phyloP scores from a whole-genome alignment of 2,113 vertebrate genomes.

The Oreochromis tanganicae region DNA sequence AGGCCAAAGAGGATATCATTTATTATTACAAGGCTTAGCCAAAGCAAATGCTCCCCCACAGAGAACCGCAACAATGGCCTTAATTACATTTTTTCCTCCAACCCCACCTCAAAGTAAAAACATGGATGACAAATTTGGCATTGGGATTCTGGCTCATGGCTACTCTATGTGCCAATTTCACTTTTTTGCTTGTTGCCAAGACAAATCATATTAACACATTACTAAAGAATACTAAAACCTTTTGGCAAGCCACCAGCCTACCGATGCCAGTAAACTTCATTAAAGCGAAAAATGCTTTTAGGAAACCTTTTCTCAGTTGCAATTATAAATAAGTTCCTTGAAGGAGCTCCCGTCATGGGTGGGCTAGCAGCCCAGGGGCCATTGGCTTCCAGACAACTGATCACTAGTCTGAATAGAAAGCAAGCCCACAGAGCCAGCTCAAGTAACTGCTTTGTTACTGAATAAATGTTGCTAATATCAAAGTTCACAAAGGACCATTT shows the following conservation, averaged over 20 bases:
- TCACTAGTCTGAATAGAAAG: constrained; percentile 73
- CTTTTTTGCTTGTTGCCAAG: constrained; percentile 69
- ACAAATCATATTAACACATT: constrained; percentile 77
- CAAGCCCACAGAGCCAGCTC: constrained; percentile 73
- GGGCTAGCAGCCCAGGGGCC: constrained; percentile 67
- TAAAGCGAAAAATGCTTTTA: constrained; percentile 68
- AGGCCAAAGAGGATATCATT: constrained; percentile 70
- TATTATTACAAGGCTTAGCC: constrained; percentile 68
- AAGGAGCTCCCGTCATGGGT: constrained; percentile 72
- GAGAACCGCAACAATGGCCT: constrained; percentile 68
- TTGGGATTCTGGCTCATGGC: constrained; percentile 65
- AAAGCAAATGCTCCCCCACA: constrained; percentile 60
- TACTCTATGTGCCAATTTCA: constrained; percentile 62
- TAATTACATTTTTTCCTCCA: constrained; percentile 69
- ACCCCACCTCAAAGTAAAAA: constrained; percentile 65
- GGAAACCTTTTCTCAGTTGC: constrained; percentile 68
- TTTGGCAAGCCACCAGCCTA: constrained; percentile 59
- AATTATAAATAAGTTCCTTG: constrained; percentile 78
- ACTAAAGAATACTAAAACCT: constrained; percentile 71
- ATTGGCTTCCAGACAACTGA: constrained; percentile 75
- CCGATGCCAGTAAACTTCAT: constrained; percentile 69
- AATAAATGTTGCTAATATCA: constrained; percentile 72
- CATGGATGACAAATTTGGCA: constrained; percentile 68
- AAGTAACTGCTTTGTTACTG: constrained; percentile 77
- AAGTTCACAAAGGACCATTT: constrained; percentile 77